Percentiles rank a stretch among this genome's conserved stretches.
phyloP scores from a whole-genome alignment of 1,140 invertebrate species.

The Rhagoletis pomonella region DNA sequence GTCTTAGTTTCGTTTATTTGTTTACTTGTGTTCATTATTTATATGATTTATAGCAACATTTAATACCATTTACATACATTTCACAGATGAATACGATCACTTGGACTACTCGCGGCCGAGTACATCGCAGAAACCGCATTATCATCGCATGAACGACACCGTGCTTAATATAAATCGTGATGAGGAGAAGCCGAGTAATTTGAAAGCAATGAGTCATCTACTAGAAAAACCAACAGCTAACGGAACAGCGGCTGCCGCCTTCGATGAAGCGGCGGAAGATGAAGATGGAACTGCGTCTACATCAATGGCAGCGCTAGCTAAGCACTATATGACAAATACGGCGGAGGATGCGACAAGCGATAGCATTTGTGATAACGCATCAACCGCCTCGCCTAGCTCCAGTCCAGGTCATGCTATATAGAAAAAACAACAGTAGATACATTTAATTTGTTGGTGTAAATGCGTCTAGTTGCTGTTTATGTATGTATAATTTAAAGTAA shows the following conservation, averaged over 20 bases:
- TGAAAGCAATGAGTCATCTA: slow-evolving; percentile 70
- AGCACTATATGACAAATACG: neutral
- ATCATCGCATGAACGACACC: slow-evolving; percentile 79
- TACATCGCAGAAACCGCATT: slow-evolving; percentile 87
- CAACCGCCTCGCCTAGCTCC: slow-evolving; percentile 69
- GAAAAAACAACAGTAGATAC: neutral
- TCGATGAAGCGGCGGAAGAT: slow-evolving; percentile 54
- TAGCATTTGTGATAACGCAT: slow-evolving; percentile 67
- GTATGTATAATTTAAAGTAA: no score
- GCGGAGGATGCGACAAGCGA: slow-evolving; percentile 45
- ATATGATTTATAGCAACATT: slow-evolving; percentile 19
- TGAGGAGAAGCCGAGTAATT: slow-evolving; percentile 71
- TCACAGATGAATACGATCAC: slow-evolving; percentile 85
- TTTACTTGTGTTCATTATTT: neutral
- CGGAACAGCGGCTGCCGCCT: neutral
- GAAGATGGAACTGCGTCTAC: slow-evolving; percentile 13
- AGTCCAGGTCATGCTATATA: slow-evolving; percentile 62
- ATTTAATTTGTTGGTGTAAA: neutral
- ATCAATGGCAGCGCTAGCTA: slow-evolving; percentile 1
- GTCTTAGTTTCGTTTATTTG: neutral
- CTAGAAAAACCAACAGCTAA: slow-evolving; percentile 55
- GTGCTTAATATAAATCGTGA: slow-evolving; percentile 70
- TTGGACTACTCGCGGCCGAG: slow-evolving; percentile 88
- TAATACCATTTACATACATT: slow-evolving; percentile 11
- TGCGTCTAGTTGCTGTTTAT: neutral